A percentile compares a stretch with the other conserved stretches of the same genome.
Evolutionary conservation across 2,888 invertebrate genomes (phyloP).

Genomic region (Pollenia amentaria): DNA sequence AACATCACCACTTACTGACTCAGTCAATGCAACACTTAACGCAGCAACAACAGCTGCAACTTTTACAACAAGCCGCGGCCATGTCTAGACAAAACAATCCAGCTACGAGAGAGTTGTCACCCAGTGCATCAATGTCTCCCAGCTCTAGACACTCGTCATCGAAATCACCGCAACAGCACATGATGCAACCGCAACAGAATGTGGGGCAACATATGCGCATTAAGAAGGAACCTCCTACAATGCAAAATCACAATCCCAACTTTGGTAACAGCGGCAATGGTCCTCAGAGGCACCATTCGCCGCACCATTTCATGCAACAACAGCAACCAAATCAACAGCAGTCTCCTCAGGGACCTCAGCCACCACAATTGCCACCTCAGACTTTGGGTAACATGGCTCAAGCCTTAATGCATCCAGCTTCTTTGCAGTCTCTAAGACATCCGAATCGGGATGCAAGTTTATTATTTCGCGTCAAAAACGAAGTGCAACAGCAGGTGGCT

Average conservation of each 20-base stretch:
- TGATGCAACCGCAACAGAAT: slow-evolving; percentile 80
- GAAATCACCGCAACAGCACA: slow-evolving; percentile 80
- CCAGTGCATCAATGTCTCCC: slow-evolving; percentile 79
- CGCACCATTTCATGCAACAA: slow-evolving; percentile 76
- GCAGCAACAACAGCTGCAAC: slow-evolving; percentile 83
- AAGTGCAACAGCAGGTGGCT: slow-evolving; percentile 82
- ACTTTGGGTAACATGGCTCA: slow-evolving; percentile 80
- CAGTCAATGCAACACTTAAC: slow-evolving; percentile 83
- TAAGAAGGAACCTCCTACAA: slow-evolving; percentile 81
- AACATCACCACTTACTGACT: slow-evolving; percentile 78
- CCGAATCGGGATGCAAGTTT: slow-evolving; percentile 85
- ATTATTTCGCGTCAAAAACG: slow-evolving; percentile 84
- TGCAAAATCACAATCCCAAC: slow-evolving; percentile 75
- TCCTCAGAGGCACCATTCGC: slow-evolving; percentile 77
- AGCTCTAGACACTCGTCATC: slow-evolving; percentile 79
- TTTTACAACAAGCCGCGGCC: slow-evolving; percentile 82
- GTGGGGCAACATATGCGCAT: slow-evolving; percentile 81
- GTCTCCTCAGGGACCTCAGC: slow-evolving; percentile 79
- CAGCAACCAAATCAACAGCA: slow-evolving; percentile 78
- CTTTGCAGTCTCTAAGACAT: slow-evolving; percentile 85
- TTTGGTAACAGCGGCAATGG: slow-evolving; percentile 75
- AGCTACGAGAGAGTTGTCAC: slow-evolving; percentile 78
- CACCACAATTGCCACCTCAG: slow-evolving; percentile 79
- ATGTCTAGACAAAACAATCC: slow-evolving; percentile 78
- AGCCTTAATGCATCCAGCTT: slow-evolving; percentile 84